Evolutionary conservation across 2,888 invertebrate species (phyloP), one percentile per base, ranked within the genome.

Genomic region (Lathronympha strigana): DNA sequence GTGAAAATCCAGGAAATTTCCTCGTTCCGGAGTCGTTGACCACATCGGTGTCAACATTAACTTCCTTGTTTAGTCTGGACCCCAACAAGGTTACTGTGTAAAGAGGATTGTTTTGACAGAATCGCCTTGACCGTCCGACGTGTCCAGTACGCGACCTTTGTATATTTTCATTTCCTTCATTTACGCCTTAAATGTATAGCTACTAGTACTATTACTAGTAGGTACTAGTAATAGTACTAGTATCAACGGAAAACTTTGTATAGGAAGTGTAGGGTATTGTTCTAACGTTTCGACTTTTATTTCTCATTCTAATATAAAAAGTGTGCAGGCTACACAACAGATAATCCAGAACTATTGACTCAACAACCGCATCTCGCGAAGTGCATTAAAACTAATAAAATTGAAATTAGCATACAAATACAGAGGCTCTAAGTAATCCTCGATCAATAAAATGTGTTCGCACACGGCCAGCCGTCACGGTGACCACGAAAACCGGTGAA

Each of bases 141-240:
- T 73, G 75, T 70, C 80, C 81, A 83, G 76, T 71, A 73, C 73
- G 71, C 80, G 83, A 82, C 86, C 87, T 86, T 84, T 82, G 67
- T 75, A 72, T 75, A 74, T 74, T 77, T 64, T 58, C 33, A 51
- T 77, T 74, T 69, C 67, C 69, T 67, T 67, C 64, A 68, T 68
- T 67, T 68, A 61, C 67, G 40, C 28, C 38, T 15, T 47, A 55
- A 38, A 55, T 36, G 28, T 36, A 13, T 2, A 13, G 19, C 11
- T 53, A 38, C 31, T 31, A 31, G 50, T 31, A 50, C 31, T 50
- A n/a, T n/a, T n/a, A n/a, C n/a, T n/a, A n/a, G n/a, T n/a, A n/a
- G n/a, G n/a, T n/a, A n/a, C n/a, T n/a, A n/a, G n/a, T n/a, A n/a
- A n/a, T 23, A 23, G 47, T 47, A 47, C 47, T 45, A n/a, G 47